A percentile compares a stretch with the other conserved stretches of the same genome.
phyloP scores from a whole-genome alignment of 2,797 vertebrate species.

The Cossypha dichroa region DNA sequence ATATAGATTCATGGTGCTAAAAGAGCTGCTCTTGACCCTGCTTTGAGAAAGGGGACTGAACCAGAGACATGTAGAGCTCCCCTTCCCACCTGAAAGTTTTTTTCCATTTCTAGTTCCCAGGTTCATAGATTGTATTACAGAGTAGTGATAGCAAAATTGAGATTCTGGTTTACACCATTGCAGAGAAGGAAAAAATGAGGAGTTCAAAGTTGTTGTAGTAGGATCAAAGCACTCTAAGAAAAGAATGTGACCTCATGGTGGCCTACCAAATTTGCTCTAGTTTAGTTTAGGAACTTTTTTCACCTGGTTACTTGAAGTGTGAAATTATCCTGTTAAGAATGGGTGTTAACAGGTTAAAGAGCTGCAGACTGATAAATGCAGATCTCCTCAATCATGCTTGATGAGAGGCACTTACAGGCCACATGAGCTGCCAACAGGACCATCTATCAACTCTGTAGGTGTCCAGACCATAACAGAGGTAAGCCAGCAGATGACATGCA shows the following conservation, averaged over 20 bases:
- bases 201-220: neutral
- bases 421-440: neutral
- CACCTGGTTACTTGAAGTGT: neutral
- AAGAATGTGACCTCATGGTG: neutral
- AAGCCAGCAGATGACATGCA: neutral
- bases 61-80: neutral
- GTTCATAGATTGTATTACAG: neutral
- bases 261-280: neutral
- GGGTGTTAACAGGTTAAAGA: slow-evolving; percentile 38
- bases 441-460: slow-evolving; percentile 16
- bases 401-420: neutral
- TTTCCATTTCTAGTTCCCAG: neutral
- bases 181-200: neutral
- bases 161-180: neutral
- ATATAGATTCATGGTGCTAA: neutral
- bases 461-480: neutral
- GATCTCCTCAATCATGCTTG: neutral
- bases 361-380: slow-evolving; percentile 36
- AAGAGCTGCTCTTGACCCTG: neutral
- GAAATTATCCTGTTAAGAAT: neutral
- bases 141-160: neutral
- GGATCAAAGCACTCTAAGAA: neutral
- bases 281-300: slow-evolving; percentile 16
- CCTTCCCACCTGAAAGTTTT: neutral
- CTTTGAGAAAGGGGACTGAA: neutral